phyloP scores from a whole-genome alignment of 2,888 invertebrate genomes.

The Orchestes rusci region DNA sequence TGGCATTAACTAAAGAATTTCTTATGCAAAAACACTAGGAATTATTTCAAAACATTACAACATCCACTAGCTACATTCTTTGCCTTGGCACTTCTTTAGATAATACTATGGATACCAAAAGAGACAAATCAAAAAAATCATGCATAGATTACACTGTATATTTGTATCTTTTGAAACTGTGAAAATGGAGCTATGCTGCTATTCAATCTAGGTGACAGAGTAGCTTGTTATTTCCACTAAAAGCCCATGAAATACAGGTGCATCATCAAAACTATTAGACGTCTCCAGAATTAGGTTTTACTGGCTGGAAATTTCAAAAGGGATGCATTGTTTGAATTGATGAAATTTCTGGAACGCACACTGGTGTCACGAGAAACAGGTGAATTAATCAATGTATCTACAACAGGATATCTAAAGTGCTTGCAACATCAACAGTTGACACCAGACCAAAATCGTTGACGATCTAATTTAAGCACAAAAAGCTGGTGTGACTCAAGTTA shows the following conservation, averaged over 20 bases:
- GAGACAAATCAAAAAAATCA: conserved; percentile 26
- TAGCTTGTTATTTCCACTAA: conserved; percentile 35
- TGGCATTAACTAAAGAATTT: conserved; percentile 11
- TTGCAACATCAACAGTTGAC: no score
- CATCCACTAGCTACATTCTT: no score
- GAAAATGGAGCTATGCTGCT: conserved; percentile 39
- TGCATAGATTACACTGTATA: conserved; percentile 38
- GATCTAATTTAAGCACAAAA: conserved; percentile 26
- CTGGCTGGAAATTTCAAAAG: background rate
- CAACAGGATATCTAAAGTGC: no score
- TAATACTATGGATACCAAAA: conserved; percentile 10
- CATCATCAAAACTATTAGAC: conserved; percentile 10
- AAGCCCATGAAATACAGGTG: conserved; percentile 37
- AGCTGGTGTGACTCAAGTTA: conserved; percentile 24
- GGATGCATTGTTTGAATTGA: background rate
- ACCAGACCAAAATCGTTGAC: no score
- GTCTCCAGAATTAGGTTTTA: conserved; percentile 4
- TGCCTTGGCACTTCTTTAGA: no score
- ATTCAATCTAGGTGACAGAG: conserved; percentile 33
- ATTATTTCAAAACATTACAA: no score
- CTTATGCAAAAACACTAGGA: no score
- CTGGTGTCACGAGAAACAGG: no score
- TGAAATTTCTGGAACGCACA: no score
- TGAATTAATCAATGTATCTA: no score
- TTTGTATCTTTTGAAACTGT: conserved; percentile 19